Base-by-base conservation (phyloP, 2,113 vertebrate species). In the Nothocercus julius region DNA sequence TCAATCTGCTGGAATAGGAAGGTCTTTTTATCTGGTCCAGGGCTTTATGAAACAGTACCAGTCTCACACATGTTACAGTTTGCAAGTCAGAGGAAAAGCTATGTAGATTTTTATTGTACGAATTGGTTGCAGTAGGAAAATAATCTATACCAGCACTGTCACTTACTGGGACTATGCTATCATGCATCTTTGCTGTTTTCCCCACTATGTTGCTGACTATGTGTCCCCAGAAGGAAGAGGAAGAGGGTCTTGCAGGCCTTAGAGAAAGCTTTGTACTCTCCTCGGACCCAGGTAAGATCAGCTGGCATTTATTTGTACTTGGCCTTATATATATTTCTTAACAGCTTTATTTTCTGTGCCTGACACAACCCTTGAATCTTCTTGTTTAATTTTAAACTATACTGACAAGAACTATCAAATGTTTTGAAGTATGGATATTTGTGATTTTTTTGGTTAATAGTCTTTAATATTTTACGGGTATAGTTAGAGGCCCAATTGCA, bases 151-250 rank as follows among this genome's bases (percentile, higher is more conserved):
- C 54, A 74, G 40, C 30, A 28, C 56, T 66, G 3, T 42, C 12
- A 44, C 36, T 59, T 58, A 4, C 81, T 87, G 70, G 59, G 51
- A 75, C 18, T 67, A 17, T n/a, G 12, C 5, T 49, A 7, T 34
- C 12, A 51, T 11, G 30, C 12, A 75, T 8, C 8, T 16, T 54
- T 73, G 32, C 21, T 19, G 20, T 54, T 89, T 27, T 19, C 13
- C 77, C 6, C 28, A 32, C 66, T 54, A 47, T 36, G 17, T 61
- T 84, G 94, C 53, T 82, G 11, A 81, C 18, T 84, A 2, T 96
- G 44, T 72, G 4, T 95, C 86, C 69, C 28, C 66, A 97, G 94
- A 90, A 95, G 93, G 75, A 96, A 94, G 69, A 89, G 68, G 63
- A 92, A 42, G 32, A 84, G 20, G 32, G 93, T 59, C 36, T 67